Evolutionary conservation across 2,113 vertebrate species (phyloP), one percentile per base, ranked within the genome.

Genomic region (Pitta sordida): DNA sequence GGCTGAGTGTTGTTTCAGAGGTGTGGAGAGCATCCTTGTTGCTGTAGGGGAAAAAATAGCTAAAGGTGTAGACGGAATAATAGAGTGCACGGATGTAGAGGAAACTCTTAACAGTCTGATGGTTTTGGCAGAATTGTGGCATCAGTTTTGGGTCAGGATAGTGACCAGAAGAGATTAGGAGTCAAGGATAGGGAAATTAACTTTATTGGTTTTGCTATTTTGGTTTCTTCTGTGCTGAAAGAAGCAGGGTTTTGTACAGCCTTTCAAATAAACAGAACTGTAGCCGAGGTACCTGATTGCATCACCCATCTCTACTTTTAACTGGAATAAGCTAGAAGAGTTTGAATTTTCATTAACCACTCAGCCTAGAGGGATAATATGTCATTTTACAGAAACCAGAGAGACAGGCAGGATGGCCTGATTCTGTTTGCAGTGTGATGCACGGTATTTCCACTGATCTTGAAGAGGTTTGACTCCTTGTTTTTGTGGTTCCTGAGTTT

Each of bases 321-420:
- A n/a, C 55, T 75, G 56, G 83, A 94, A 94, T 71, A 56, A 94
- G 27, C 27, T 14, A 41, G 62, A 82, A 56, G 78, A 73, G 81
- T 89, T 76, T 87, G 87, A 87, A 95, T 95, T 96, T 93, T 89
- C 81, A 87, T 95, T 91, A 87, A 41, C 78, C 36, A 21, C 82
- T 75, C 58, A 91, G 84, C 91, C 90, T 85, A 63, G 58, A 91
- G 87, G 90, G 70, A 76, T 86, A 89, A 86, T 16, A 83, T 73
- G 36, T 64, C 36, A 34, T 86, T 83, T 91, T 79, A 68, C 64
- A 88, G 81, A 82, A 71, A 86, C 36, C 62, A 76, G 77, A 51
- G 59, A 74, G 58, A 68, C 65, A 76, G 77, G 74, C 62, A 78
- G 10, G n/a, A 21, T 84, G 89, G 65, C 81, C 94, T 59, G 19